Evolutionary conservation across 1,140 invertebrate species (phyloP).

Genomic region (Atta colombica): DNA sequence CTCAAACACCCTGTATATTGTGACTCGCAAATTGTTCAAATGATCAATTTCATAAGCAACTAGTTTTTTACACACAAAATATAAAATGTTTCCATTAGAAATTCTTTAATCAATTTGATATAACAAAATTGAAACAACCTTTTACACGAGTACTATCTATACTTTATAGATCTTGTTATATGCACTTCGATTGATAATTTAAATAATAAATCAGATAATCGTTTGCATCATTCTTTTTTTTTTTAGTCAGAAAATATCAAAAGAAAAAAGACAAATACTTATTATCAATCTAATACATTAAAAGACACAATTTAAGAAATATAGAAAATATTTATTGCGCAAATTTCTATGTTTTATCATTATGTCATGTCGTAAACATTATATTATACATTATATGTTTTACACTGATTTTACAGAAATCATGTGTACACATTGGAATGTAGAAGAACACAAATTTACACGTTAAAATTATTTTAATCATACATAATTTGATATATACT

Average conservation of each 20-base stretch:
- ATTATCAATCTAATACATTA: constrained; percentile 2
- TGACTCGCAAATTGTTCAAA: constrained; percentile 14
- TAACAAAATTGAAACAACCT: background rate
- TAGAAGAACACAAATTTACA: background rate
- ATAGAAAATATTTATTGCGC: too few relatives aligned
- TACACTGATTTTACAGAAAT: background rate
- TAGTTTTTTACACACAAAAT: constrained; percentile 5
- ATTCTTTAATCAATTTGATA: constrained; percentile 13
- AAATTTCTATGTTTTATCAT: background rate
- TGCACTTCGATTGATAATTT: constrained; percentile 22
- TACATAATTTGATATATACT: background rate
- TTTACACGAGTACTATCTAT: background rate
- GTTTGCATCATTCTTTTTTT: background rate
- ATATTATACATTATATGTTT: background rate
- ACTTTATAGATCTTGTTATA: constrained; percentile 18
- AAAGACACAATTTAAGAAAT: background rate
- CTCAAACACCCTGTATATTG: background rate
- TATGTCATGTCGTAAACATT: background rate
- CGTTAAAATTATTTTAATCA: background rate
- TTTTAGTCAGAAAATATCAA: background rate
- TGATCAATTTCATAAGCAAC: constrained; percentile 31
- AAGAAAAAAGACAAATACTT: background rate
- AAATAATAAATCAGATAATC: constrained; percentile 5
- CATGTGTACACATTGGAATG: background rate
- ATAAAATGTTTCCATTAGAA: background rate